These are phyloP conservation scores for zebrafish (Danio rerio) DNA, from an alignment of 2,113 vertebrate species.

Conservation along the genomic window DNA sequence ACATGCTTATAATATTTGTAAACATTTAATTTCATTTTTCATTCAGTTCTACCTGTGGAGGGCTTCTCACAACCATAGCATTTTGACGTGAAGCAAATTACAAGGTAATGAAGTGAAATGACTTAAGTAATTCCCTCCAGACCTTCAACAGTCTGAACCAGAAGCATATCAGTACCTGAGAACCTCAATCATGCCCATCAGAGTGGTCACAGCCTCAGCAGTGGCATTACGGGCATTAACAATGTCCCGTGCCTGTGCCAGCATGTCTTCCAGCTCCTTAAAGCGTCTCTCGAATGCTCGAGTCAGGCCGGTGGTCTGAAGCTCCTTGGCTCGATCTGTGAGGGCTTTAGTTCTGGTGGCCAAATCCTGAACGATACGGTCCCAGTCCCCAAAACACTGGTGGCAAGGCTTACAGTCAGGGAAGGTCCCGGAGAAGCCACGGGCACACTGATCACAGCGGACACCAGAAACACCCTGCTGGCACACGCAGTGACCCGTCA, in stretches of 20 bases:
- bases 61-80: no score
- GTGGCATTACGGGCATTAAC: constrained; percentile 87
- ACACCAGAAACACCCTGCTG: constrained; percentile 90
- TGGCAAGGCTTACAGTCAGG: constrained; percentile 93
- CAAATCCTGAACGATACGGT: constrained; percentile 94
- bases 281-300: constrained; percentile 86
- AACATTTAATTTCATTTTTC: no score
- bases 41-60: no score
- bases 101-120: no score
- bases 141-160: no score
- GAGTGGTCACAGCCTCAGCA: constrained; percentile 69
- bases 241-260: constrained; percentile 80
- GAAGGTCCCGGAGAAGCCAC: constrained; percentile 90
- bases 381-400: constrained; percentile 96
- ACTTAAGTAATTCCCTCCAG: no score
- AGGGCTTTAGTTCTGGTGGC: constrained; percentile 80
- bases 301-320: constrained; percentile 86
- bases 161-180: constrained; percentile 79
- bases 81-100: no score
- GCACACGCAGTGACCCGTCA: constrained; percentile 91
- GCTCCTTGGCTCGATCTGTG: constrained; percentile 78
- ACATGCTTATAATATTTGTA: no score
- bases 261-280: constrained; percentile 82
- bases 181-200: constrained; percentile 85
- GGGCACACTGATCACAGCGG: constrained; percentile 94